These are phyloP conservation scores for Temnothorax longispinosus DNA, from an alignment of 1,140 invertebrate genomes.

Conservation along the genomic window DNA sequence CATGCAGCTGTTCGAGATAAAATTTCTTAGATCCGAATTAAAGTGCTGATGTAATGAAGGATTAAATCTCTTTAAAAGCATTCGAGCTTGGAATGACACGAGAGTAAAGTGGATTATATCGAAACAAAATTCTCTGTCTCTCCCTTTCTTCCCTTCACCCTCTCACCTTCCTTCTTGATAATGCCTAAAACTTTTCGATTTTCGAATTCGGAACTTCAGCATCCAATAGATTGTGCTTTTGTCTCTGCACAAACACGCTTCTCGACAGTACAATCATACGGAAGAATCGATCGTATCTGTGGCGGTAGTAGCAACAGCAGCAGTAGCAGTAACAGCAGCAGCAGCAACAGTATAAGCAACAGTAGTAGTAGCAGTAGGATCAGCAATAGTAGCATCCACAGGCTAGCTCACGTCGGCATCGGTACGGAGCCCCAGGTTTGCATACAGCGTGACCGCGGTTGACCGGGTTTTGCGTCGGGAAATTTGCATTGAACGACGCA, in stretches of 20 bases:
- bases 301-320: not conserved
- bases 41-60: not conserved
- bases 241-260: constrained; percentile 4
- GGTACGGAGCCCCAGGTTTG: constrained; percentile 37
- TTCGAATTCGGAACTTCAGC: not conserved
- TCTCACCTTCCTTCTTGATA: not conserved
- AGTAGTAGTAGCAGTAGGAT: not conserved
- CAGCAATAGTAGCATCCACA: not conserved
- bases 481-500: constrained; percentile 75
- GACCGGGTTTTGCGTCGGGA: constrained; percentile 73
- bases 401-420: constrained; percentile 14
- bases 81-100: not conserved
- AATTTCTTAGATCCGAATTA: not conserved
- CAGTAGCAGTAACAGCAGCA: not conserved
- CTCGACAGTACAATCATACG: constrained; percentile 34
- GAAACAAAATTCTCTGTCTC: not conserved
- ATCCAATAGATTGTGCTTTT: constrained; percentile 24
- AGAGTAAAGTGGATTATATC: not conserved
- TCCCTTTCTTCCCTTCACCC: not conserved
- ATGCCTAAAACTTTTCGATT: constrained; percentile 8
- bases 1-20: not conserved
- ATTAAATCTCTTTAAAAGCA: not conserved
- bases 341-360: not conserved
- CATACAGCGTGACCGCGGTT: constrained; percentile 68
- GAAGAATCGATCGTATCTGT: constrained; percentile 63